Percentiles rank a stretch among this genome's conserved stretches.
phyloP scores from a whole-genome alignment of 2,888 invertebrate genomes.

The Tuta absoluta region DNA sequence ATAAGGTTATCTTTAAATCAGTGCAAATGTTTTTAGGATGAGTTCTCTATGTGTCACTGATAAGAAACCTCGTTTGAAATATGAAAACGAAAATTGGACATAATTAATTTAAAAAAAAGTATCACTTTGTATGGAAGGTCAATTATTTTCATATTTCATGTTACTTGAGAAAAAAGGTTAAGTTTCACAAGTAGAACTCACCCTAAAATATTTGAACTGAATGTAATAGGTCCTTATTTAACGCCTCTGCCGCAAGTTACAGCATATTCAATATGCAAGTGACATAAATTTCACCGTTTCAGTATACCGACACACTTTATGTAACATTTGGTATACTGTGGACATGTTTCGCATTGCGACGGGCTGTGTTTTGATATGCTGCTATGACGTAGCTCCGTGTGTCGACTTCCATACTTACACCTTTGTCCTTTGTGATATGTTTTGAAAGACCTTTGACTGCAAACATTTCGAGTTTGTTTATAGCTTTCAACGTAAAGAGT shows the following conservation, averaged over 20 bases:
- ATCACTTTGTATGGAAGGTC: too few species aligned
- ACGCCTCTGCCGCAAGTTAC: slow-evolving; percentile 1
- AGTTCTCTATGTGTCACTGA: too few species aligned
- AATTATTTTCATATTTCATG: too few species aligned
- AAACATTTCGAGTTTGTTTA: slow-evolving; percentile 15
- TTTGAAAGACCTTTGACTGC: slow-evolving; percentile 16
- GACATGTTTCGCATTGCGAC: slow-evolving; percentile 39
- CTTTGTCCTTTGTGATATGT: slow-evolving; percentile 16
- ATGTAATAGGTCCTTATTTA: neutral
- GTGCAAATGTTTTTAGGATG: too few species aligned
- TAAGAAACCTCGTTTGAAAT: too few species aligned
- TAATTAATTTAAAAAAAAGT: too few species aligned
- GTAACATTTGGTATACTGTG: slow-evolving; percentile 18
- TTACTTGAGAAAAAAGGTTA: too few species aligned
- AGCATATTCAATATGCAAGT: slow-evolving; percentile 22
- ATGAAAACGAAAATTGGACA: too few species aligned
- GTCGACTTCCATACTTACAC: slow-evolving; percentile 19
- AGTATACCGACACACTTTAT: slow-evolving; percentile 6
- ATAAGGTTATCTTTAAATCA: too few species aligned
- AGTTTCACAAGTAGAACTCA: too few species aligned
- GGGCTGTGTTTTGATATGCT: slow-evolving; percentile 30
- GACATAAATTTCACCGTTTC: slow-evolving; percentile 17
- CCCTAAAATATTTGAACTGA: too few species aligned
- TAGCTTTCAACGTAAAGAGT: neutral
- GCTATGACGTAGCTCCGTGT: neutral